Conservation (phyloP, 1,140 invertebrate species). For the Drosophila kanapiae region DNA sequence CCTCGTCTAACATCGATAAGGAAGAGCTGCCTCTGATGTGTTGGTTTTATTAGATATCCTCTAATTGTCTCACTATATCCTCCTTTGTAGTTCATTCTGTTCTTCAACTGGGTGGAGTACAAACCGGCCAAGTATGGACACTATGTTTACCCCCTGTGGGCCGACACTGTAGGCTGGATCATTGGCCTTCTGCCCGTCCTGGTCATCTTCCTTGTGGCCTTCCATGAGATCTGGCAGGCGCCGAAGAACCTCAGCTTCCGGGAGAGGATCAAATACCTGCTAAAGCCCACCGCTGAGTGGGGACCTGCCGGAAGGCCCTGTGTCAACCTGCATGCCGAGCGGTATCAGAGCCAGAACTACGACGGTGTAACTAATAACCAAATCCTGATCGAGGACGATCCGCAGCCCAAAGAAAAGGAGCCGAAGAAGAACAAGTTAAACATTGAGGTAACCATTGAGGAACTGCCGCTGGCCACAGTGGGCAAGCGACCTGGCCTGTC, state of each 20-base stretch:
- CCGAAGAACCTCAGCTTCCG: slow-evolving; percentile 86
- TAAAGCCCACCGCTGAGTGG: slow-evolving; percentile 86
- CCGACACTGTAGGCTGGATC: slow-evolving; percentile 91
- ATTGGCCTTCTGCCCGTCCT: slow-evolving; percentile 90
- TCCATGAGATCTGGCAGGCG: slow-evolving; percentile 87
- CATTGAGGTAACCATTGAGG: slow-evolving; percentile 49
- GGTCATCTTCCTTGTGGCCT: slow-evolving; percentile 89
- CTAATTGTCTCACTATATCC: background rate
- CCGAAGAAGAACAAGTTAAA: slow-evolving; percentile 37
- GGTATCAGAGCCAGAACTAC: slow-evolving; percentile 84
- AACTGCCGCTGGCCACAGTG: slow-evolving; percentile 50
- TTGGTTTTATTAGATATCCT: background rate
- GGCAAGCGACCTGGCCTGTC: slow-evolving; percentile 86
- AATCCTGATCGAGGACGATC: slow-evolving; percentile 86
- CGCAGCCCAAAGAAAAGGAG: slow-evolving; percentile 55
- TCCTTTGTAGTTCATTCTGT: slow-evolving; percentile 89
- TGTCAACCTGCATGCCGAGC: slow-evolving; percentile 76
- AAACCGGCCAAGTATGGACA: slow-evolving; percentile 90
- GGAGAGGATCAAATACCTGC: slow-evolving; percentile 85
- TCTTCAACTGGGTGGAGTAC: slow-evolving; percentile 94
- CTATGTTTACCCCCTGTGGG: slow-evolving; percentile 92
- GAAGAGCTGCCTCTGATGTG: no score
- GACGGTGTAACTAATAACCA: slow-evolving; percentile 86
- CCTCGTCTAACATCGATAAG: no score
- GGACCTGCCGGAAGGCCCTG: slow-evolving; percentile 85